Evolutionary conservation across 2,797 vertebrate genomes (phyloP).

Genomic region (Trachops cirrhosus): DNA sequence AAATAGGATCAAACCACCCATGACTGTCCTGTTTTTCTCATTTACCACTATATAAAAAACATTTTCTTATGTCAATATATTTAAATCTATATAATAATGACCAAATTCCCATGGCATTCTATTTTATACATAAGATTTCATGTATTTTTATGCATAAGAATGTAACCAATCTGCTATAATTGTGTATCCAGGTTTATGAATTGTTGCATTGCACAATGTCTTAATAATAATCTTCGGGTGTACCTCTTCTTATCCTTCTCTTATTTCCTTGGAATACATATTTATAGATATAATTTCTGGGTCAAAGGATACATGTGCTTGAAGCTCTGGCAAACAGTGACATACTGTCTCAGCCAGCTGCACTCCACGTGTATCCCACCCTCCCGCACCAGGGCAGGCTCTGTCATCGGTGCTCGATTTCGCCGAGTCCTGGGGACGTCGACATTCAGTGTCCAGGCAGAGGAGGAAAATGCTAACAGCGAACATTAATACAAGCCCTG

Average conservation of each 20-base stretch:
- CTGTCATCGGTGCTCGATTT: fast-evolving
- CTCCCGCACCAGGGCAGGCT: too few species aligned
- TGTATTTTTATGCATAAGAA: neutral
- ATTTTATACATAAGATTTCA: neutral
- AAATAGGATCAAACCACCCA: neutral
- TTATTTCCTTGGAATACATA: neutral
- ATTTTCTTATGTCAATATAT: neutral
- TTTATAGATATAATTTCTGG: neutral
- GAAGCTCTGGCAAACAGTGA: neutral
- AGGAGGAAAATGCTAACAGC: neutral
- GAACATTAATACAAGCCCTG: neutral
- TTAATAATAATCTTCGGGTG: neutral
- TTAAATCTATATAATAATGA: neutral
- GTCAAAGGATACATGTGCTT: neutral
- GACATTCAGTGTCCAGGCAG: neutral
- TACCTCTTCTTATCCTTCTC: neutral
- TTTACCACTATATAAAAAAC: neutral
- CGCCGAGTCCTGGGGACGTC: neutral
- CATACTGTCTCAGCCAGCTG: neutral
- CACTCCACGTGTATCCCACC: fast-evolving
- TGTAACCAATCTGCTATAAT: neutral
- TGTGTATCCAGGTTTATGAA: neutral
- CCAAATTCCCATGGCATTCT: neutral
- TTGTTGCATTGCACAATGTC: neutral
- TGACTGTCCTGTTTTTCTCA: neutral